Conservation (phyloP, 1,140 invertebrate genomes). For the Zaprionus vittiger region DNA sequence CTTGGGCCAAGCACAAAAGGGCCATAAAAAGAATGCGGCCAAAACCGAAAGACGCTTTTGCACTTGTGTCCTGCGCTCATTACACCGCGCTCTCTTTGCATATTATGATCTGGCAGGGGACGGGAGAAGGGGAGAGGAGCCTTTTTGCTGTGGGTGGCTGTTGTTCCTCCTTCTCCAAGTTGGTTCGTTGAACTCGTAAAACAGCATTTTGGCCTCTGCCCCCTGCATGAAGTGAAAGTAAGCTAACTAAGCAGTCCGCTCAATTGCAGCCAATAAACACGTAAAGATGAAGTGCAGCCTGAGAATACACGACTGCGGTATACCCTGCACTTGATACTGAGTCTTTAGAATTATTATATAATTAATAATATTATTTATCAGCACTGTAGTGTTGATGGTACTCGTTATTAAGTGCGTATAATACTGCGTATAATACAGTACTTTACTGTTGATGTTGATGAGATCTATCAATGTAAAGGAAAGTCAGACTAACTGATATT, state of each 20-base stretch:
- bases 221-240: conserved; percentile 59
- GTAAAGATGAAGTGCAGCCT: background rate
- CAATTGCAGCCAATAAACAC: conserved; percentile 73
- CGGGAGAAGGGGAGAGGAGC: background rate
- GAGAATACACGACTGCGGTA: background rate
- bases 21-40: conserved; percentile 70
- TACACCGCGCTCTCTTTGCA: conserved; percentile 66
- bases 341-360: background rate
- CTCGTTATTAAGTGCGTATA: too few species aligned
- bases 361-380: background rate
- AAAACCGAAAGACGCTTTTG: conserved; percentile 57
- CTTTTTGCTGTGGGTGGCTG: background rate
- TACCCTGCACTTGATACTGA: background rate
- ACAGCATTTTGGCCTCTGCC: conserved; percentile 45
- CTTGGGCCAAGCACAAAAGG: conserved; percentile 49
- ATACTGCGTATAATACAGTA: too few species aligned
- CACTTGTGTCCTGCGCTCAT: conserved; percentile 78
- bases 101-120: conserved; percentile 45
- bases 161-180: too few species aligned
- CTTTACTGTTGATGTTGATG: too few species aligned
- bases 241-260: conserved; percentile 64
- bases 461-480: too few species aligned
- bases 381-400: background rate
- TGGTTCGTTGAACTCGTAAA: conserved; percentile 73
- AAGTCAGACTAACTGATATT: too few species aligned